Evolutionary conservation across 2,797 vertebrate genomes (phyloP), one percentile per base, ranked within the genome.

Genomic region (Brachyrhaphis roseni): DNA sequence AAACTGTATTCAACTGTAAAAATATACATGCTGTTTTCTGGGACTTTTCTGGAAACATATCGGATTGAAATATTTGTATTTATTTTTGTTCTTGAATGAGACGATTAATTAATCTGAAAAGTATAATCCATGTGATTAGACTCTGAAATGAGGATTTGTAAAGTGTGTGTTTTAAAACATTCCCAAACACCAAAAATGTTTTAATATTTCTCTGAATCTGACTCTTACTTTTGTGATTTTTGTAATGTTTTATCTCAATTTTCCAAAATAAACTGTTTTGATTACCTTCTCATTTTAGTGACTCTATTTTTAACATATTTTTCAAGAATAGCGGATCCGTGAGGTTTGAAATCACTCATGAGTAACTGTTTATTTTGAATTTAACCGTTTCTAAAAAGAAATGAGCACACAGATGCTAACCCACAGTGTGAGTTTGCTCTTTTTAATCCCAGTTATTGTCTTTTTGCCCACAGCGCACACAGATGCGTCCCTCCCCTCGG

Each of bases 391-490:
- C n/a, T 70, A 66, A 70, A 57, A 57, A 53, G n/a, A 74, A 57
- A 18, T 49, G 12, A 57, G 28, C 53, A 39, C 26, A 49, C 20
- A 49, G 26, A 23, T 43, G 64, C 1, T 1, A 47, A 5, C 15
- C 47, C 57, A 75, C 51, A 64, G 55, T 62, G 15, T 55, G 16
- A 43, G 18, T 76, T 70, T 53, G 1, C 77, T 68, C 70, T 76
- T 41, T 83, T 13, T 4, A 72, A 47, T 66, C 39, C 43, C 36
- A 72, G 13, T 26, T 51, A 26, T 1, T 64, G 34, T 79, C 45
- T 78, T 51, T 80, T 80, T 75, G 3, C 16, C 41, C 51, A 72
- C 20, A 23, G 4, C 78, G 45, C 34, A 78, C n/a, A 75, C 43
- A 78, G 5, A 59, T 70, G 66, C 71, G 13, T 68, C 16, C 82